Evolutionary conservation across 2,113 vertebrate genomes (phyloP).

Genomic region (Hippocampus abdominalis): DNA sequence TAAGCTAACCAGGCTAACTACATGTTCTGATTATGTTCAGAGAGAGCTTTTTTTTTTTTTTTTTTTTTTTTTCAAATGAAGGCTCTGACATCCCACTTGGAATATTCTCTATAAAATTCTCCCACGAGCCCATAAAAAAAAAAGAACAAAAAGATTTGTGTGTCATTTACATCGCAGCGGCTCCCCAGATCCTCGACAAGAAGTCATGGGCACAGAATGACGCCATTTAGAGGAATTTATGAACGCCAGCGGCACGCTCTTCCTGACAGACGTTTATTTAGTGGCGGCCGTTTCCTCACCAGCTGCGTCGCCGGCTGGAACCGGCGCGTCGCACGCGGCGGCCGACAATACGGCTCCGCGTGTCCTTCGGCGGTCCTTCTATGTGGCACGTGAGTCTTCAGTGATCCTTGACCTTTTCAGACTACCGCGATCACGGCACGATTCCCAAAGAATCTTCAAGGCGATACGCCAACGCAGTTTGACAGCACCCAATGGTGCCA

Average conservation of each 20-base stretch:
- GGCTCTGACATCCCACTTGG: neutral
- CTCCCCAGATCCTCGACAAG: constrained; percentile 1
- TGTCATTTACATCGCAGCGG: neutral
- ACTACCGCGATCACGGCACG: too few relatives aligned
- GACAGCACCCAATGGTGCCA: too few relatives aligned
- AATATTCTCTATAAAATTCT: neutral
- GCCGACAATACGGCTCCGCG: neutral
- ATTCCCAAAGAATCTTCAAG: neutral
- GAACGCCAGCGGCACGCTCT: neutral
- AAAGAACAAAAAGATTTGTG: neutral
- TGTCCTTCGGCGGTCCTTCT: neutral
- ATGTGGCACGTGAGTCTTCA: neutral
- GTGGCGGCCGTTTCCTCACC: neutral
- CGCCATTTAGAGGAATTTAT: neutral
- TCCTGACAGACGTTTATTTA: neutral
- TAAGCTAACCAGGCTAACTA: too few relatives aligned
- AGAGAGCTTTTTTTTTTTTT: too few relatives aligned
- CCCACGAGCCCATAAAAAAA: neutral
- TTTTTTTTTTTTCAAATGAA: too few relatives aligned
- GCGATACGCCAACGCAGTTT: neutral
- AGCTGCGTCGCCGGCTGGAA: neutral
- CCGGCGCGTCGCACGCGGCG: too few relatives aligned
- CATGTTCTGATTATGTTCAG: too few relatives aligned
- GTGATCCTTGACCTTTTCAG: too few relatives aligned
- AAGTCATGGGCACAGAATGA: neutral